Evolutionary conservation across 2,113 vertebrate genomes (phyloP).

Genomic region (Rhipidura dahli): DNA sequence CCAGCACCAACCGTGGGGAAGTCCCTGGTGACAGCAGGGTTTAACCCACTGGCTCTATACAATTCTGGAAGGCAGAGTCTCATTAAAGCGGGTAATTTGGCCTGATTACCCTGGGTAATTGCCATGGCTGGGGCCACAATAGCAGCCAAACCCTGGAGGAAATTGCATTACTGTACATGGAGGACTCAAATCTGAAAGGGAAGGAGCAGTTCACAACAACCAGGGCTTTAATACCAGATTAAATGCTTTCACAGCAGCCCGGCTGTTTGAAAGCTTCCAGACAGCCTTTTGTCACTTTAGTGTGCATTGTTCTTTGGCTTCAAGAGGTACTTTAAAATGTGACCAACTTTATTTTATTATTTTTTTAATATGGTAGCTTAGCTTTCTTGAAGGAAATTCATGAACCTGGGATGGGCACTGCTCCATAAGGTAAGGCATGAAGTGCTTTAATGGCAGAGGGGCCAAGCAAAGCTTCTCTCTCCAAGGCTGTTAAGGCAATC

Average conservation of each 20-base stretch:
- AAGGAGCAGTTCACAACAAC: background rate
- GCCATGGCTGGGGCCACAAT: background rate
- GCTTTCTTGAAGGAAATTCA: background rate
- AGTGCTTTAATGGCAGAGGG: background rate
- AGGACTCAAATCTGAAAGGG: background rate
- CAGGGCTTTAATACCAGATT: constrained; percentile 38
- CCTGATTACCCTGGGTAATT: background rate
- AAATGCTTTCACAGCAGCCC: constrained; percentile 24
- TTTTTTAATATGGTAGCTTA: background rate
- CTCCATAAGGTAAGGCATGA: background rate
- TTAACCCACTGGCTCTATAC: background rate
- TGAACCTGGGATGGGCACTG: background rate
- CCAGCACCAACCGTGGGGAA: background rate
- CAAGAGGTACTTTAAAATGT: constrained; percentile 11
- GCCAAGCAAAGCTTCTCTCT: background rate
- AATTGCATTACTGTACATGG: background rate
- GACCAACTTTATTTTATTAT: background rate
- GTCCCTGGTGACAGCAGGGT: background rate
- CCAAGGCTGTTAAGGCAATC: background rate
- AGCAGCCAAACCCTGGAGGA: background rate
- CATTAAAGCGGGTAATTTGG: background rate
- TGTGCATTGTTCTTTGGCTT: constrained; percentile 11
- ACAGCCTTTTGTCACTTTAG: constrained; percentile 41
- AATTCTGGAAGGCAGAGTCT: background rate
- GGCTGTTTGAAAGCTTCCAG: constrained; percentile 13